Base-by-base conservation (phyloP, 1,140 invertebrate genomes). In the Drosophila bipectinata region DNA sequence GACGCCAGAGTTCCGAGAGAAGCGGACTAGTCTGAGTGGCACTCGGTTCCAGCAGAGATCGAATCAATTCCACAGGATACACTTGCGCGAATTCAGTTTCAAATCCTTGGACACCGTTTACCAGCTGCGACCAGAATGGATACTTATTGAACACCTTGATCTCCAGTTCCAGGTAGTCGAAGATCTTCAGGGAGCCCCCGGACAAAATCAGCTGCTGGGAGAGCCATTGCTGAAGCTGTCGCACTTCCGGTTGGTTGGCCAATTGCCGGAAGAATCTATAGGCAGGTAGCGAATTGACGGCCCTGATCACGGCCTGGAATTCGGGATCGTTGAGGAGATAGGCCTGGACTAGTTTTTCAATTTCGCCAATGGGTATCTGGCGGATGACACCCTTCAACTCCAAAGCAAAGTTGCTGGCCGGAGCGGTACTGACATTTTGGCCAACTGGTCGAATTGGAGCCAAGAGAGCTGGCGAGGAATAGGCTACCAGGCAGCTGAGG, bases 241-340 rank as follows among this genome's bases (percentile, higher is more conserved):
- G 72, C 10, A 91, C 39, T 26, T 89, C 90, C 0, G 90, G 90
- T 24, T 89, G 83, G 58, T 52, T 74, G 24, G 51, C 2, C 6
- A 80, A 48, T 14, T 83, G 83, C 21, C 75, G 62, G 1, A 71
- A 48, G 18, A 82, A 41, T 10, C 77, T 67, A 34, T 64, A 88
- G 4, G 75, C 60, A 14, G 73, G 26, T 12, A 85, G 0, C 0
- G 87, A 77, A 30, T 91, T 91, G 4, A 91, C 63, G 4, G 64
- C 71, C 2, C 90, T 53, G 8, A 91, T 62, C 4, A 91, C 15
- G 3, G 56, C 54, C 34, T 91, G 90, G 41, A 91, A 90, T 6
- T 82, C 58, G 0, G 54, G 63, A 52, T 91, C 90, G 49, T 90
- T 91, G 0, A 91, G 77, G 4, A 88, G 28, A 57, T 91, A 91